These are phyloP conservation scores for Haemorhous mexicanus DNA, from an alignment of 2,113 vertebrate genomes.

Conservation along the genomic window DNA sequence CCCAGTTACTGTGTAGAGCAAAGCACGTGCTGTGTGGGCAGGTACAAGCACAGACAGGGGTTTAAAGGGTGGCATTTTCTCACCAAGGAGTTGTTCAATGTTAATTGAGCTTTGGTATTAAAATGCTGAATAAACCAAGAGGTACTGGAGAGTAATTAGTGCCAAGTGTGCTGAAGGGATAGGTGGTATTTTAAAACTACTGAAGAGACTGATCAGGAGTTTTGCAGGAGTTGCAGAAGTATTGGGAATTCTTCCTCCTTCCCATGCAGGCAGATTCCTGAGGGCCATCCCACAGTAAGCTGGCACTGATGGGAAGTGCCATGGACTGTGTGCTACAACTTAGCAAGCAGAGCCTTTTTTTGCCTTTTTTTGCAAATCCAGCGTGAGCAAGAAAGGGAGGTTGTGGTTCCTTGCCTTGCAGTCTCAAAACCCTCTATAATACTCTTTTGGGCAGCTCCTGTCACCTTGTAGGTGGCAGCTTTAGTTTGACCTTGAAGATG, in stretches of 20 bases:
- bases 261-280: neutral
- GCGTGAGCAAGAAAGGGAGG: neutral
- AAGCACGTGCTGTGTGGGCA: neutral
- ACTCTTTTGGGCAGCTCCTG: neutral
- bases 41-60: neutral
- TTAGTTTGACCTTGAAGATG: neutral
- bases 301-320: neutral
- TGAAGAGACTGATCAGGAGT: neutral
- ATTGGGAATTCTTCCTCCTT: neutral
- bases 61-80: neutral
- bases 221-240: neutral
- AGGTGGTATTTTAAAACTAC: neutral
- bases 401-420: neutral
- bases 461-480: neutral
- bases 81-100: neutral
- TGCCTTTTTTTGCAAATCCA: neutral
- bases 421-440: neutral
- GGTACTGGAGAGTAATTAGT: neutral
- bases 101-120: neutral
- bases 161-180: neutral
- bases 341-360: neutral
- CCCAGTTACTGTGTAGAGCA: neutral
- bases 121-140: neutral
- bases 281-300: neutral
- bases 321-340: rapidly evolving